Evolutionary conservation across 2,888 invertebrate genomes (phyloP), one percentile per base, ranked within the genome.

Genomic region (Idaea dimidiata): DNA sequence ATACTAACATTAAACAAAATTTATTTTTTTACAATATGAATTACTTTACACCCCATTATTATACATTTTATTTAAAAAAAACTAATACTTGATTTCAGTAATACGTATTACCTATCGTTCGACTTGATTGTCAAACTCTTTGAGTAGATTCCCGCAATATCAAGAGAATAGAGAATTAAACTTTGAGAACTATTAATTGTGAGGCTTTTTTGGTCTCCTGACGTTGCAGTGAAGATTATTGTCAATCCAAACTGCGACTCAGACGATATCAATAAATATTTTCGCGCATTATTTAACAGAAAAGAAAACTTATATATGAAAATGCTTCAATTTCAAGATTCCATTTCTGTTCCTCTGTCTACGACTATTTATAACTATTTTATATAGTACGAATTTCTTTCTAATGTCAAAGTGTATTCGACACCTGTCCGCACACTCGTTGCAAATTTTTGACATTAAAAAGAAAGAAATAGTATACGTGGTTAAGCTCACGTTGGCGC

Each of bases 71-170:
- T 72, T 69, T 32, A 32, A 14, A 68, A 72, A 72, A 85, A 86
- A 84, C 74, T 89, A 90, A 90, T 89, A 90, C 90, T 90, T 88
- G 76, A 83, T 73, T 81, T 83, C 83, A 80, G 43, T 43, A 88
- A 89, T 88, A 89, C 88, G 66, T 62, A 66, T 62, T 61, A 67
- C 56, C 64, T 69, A 66, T 62, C 66, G 65, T 64, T 66, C 54
- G 62, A 65, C 61, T 58, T 62, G 62, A 57, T 18, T 65, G 63
- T 64, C 67, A 66, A 67, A 68, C 62, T 59, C 64, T 60, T 10
- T 6, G 17, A 55, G 54, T 59, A 61, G 53, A 43, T 59, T 32
- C 14, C 61, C 62, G 59, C 62, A 64, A 57, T 54, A 59, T 59
- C 17, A 62, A 0, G 56, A 61, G n/a, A 18, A 58, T 55, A 33